Conservation (phyloP, 2,797 vertebrate genomes). For the Clamator glandarius region DNA sequence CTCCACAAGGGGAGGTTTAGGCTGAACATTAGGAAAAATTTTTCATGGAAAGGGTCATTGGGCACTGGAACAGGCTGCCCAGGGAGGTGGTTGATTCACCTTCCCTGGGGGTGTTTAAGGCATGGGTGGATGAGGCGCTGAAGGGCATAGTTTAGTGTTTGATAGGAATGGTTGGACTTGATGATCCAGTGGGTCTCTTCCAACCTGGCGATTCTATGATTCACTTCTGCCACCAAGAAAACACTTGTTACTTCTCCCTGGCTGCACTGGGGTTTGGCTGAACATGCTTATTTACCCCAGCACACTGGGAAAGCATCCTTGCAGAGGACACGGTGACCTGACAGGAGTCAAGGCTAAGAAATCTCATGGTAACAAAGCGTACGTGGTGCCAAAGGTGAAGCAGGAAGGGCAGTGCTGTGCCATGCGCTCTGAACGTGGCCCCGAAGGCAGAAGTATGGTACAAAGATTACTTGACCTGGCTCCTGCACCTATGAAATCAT, state of each 20-base stretch:
- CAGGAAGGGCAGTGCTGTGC: not conserved
- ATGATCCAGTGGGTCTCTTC: too few relatives aligned
- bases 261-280: not conserved
- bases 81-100: too few relatives aligned
- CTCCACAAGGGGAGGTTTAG: too few relatives aligned
- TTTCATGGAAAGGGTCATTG: too few relatives aligned
- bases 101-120: too few relatives aligned
- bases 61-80: too few relatives aligned
- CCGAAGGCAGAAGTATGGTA: not conserved
- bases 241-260: slow-evolving; percentile 3
- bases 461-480: not conserved
- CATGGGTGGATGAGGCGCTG: too few relatives aligned
- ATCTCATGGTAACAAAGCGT: rapidly evolving
- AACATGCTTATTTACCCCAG: not conserved
- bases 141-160: too few relatives aligned
- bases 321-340: rapidly evolving
- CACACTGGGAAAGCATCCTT: not conserved
- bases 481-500: not conserved
- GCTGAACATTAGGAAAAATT: too few relatives aligned
- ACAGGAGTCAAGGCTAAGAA: rapidly evolving
- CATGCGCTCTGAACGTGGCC: not conserved
- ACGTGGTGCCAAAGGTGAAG: not conserved
- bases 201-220: too few relatives aligned
- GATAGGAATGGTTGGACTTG: too few relatives aligned
- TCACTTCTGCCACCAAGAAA: slow-evolving; percentile 1